phyloP scores from a whole-genome alignment of 2,888 invertebrate genomes.

The Venustoraphidia nigricollis region DNA sequence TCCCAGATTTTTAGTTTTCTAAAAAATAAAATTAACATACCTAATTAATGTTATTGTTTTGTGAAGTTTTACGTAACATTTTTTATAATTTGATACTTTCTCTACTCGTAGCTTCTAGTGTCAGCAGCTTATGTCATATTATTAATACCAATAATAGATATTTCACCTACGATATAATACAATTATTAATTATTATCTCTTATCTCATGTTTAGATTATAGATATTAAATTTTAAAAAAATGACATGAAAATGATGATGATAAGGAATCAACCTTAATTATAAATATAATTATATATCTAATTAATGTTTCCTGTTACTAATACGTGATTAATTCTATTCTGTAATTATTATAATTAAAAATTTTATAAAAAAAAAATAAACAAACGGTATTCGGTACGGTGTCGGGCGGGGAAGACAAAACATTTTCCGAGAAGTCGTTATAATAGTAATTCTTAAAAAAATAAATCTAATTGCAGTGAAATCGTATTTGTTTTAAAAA shows the following conservation, averaged over 20 bases:
- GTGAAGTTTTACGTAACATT: background rate
- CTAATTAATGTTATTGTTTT: background rate
- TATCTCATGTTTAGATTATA: too few species aligned
- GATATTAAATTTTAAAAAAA: too few species aligned
- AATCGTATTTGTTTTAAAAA: too few species aligned
- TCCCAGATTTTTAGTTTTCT: too few species aligned
- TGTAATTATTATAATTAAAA: background rate
- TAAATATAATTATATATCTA: constrained; percentile 18
- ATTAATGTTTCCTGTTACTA: constrained; percentile 33
- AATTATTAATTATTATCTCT: too few species aligned
- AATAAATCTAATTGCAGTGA: too few species aligned
- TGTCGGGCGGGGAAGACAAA: background rate
- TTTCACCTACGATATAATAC: background rate
- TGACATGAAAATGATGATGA: too few species aligned
- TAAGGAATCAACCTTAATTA: too few species aligned
- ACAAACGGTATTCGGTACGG: background rate
- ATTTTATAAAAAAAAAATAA: background rate
- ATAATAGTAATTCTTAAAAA: too few species aligned
- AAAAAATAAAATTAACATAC: background rate
- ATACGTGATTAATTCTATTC: constrained; percentile 21
- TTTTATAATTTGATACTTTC: background rate
- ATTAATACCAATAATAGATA: background rate
- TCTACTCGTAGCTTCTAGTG: constrained; percentile 4
- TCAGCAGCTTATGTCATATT: constrained; percentile 4
- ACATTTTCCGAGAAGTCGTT: too few species aligned